phyloP scores from a whole-genome alignment of 2,113 vertebrate genomes.

The Cephalopholis sonnerati region DNA sequence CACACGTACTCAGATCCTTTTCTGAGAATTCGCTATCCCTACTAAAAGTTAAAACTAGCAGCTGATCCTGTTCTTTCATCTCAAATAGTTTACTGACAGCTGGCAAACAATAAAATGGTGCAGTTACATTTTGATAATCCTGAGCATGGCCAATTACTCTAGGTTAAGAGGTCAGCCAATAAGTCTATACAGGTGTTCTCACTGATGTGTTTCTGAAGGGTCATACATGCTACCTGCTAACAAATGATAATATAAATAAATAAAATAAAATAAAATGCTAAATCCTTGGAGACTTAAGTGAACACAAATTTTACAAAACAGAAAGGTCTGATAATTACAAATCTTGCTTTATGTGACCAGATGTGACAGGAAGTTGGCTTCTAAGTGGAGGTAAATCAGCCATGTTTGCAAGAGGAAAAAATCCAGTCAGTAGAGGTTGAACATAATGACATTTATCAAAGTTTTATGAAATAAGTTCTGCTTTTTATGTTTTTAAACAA shows the following conservation, averaged over 20 bases:
- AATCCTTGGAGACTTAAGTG: background rate
- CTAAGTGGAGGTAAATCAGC: background rate
- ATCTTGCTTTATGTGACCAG: background rate
- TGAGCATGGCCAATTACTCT: no score
- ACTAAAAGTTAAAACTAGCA: background rate
- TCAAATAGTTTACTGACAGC: background rate
- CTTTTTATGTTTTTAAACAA: background rate
- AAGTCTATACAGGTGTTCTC: background rate
- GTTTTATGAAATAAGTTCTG: background rate
- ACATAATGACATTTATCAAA: background rate
- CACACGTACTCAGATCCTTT: background rate
- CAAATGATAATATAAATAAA: background rate
- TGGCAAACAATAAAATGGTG: background rate
- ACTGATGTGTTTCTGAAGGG: background rate
- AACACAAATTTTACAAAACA: background rate
- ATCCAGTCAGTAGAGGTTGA: background rate
- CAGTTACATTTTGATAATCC: background rate
- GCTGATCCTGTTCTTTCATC: background rate
- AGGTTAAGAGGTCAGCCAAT: background rate
- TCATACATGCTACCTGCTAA: background rate
- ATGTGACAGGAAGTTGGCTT: background rate
- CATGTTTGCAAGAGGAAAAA: background rate
- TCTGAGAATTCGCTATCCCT: background rate
- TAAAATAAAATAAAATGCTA: no score
- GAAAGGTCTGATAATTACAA: background rate